phyloP scores from a whole-genome alignment of 1,140 invertebrate genomes.

The Lucilia sericata region DNA sequence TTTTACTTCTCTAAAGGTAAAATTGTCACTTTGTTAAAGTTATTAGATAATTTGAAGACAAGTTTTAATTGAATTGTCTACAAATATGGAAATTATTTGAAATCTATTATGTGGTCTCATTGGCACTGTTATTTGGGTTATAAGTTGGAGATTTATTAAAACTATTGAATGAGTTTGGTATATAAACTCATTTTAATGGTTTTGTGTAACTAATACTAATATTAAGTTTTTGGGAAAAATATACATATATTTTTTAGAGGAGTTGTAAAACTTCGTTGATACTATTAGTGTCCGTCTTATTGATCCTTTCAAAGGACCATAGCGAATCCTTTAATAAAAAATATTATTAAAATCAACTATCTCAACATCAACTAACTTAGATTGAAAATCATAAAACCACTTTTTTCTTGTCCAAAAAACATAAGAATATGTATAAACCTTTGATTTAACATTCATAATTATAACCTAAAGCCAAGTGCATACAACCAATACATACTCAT shows the following conservation, averaged over 20 bases:
- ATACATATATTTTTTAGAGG: too few species aligned
- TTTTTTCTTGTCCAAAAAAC: not conserved
- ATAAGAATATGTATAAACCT: not conserved
- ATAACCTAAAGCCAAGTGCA: not conserved
- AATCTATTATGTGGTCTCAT: not conserved
- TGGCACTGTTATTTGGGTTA: not conserved
- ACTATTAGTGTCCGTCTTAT: too few species aligned
- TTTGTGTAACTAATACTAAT: too few species aligned
- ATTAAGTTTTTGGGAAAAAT: too few species aligned
- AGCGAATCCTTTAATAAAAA: too few species aligned
- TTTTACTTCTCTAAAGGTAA: not conserved
- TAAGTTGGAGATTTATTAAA: not conserved
- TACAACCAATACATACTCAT: too few species aligned
- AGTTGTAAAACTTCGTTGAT: too few species aligned
- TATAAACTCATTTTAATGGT: too few species aligned
- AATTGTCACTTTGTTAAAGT: not conserved
- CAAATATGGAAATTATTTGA: not conserved
- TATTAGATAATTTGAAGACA: conserved; percentile 17
- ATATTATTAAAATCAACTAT: too few species aligned
- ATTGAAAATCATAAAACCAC: not conserved
- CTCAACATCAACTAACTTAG: not conserved
- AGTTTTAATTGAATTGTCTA: not conserved
- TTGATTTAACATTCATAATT: conserved; percentile 25
- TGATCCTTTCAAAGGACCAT: too few species aligned
- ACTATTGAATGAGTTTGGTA: too few species aligned